phyloP scores from a whole-genome alignment of 2,888 invertebrate species.

The Amphipoea lucens region DNA sequence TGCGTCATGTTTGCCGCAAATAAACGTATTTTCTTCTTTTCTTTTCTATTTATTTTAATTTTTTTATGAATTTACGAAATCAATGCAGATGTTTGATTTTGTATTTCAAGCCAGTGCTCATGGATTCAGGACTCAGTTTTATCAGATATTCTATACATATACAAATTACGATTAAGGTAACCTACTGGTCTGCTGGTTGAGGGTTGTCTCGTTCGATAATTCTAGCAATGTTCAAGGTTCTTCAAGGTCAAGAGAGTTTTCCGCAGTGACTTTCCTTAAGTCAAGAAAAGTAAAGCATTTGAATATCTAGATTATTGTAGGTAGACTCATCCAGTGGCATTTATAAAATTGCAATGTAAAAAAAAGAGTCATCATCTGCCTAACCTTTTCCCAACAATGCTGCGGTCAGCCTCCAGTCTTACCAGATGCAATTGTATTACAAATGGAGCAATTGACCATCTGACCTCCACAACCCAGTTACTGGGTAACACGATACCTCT shows the following conservation, averaged over 20 bases:
- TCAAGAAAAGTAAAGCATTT: neutral
- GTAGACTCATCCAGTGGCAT: too few relatives aligned
- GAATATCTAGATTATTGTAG: neutral
- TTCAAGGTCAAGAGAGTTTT: neutral
- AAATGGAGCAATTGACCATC: too few relatives aligned
- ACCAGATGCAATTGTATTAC: neutral
- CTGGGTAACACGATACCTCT: neutral
- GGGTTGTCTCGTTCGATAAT: neutral
- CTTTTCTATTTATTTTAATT: neutral
- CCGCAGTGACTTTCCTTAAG: neutral
- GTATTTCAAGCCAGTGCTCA: constrained; percentile 13
- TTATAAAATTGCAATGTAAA: neutral
- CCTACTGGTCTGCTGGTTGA: neutral
- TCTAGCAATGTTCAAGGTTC: neutral
- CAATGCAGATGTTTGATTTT: constrained; percentile 14
- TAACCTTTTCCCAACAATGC: neutral
- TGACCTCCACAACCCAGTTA: neutral
- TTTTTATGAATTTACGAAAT: constrained; percentile 25
- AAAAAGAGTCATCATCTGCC: neutral
- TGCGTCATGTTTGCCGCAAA: too few relatives aligned
- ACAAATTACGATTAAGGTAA: neutral
- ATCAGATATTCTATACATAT: constrained; percentile 4
- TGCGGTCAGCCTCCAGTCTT: neutral
- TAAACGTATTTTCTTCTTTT: too few relatives aligned
- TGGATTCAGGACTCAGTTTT: neutral